A percentile compares a stretch with the other conserved stretches of the same genome.
These are phyloP conservation scores for Propsilocerus akamusi DNA, from an alignment of 1,140 invertebrate species.

Conservation along the genomic window DNA sequence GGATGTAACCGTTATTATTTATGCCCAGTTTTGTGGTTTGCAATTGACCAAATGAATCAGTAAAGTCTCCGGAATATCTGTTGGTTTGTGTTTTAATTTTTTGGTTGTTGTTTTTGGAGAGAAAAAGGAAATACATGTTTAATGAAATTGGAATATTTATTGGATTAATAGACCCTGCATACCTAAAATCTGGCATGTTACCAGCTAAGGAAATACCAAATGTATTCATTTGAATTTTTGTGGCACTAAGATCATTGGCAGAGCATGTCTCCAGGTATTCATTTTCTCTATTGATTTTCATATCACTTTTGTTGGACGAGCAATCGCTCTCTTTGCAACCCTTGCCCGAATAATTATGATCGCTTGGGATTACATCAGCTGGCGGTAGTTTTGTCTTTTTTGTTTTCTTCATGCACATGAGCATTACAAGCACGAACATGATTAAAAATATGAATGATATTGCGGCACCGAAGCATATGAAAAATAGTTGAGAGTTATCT, in stretches of 20 bases:
- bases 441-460: neutral
- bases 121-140: neutral
- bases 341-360: slow-evolving; percentile 2
- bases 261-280: neutral
- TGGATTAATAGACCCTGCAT: neutral
- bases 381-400: slow-evolving; percentile 3
- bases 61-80: slow-evolving; percentile 5
- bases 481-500: slow-evolving; percentile 2
- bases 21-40: slow-evolving; percentile 27
- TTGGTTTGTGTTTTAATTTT: neutral
- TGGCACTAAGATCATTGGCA: neutral
- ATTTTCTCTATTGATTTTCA: neutral
- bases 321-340: neutral
- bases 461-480: slow-evolving; percentile 2
- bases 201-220: neutral
- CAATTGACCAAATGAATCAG: slow-evolving; percentile 1
- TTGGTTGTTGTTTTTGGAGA: neutral
- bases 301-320: slow-evolving; percentile 5
- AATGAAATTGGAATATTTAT: neutral
- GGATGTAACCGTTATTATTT: slow-evolving; percentile 75
- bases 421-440: neutral
- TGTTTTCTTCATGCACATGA: neutral
- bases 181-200: neutral
- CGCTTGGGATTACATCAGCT: slow-evolving; percentile 6
- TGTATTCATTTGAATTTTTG: neutral